Conservation (phyloP, 1,140 invertebrate genomes). For the Melanaphis sacchari region DNA sequence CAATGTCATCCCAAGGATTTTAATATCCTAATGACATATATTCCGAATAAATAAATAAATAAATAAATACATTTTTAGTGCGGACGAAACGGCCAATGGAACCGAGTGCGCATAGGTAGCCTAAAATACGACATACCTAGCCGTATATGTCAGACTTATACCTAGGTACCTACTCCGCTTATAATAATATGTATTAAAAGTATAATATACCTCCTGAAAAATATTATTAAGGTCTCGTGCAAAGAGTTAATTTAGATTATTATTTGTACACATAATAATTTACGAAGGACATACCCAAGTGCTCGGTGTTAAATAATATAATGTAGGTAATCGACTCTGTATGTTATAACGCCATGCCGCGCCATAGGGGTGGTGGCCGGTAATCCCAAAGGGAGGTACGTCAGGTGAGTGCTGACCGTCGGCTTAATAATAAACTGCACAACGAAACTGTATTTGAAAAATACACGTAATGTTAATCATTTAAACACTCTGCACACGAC, state of each 20-base stretch:
- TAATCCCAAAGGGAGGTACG: not conserved
- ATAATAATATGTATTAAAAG: not conserved
- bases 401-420: not conserved
- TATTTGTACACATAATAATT: not conserved
- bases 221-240: not conserved
- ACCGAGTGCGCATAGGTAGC: not conserved
- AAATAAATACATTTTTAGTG: not conserved
- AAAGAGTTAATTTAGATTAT: conserved; percentile 6
- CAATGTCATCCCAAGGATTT: not conserved
- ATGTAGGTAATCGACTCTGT: too few species aligned
- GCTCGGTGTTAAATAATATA: not conserved
- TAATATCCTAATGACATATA: not conserved
- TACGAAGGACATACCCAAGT: not conserved
- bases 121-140: not conserved
- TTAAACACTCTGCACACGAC: not conserved
- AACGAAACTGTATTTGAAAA: not conserved
- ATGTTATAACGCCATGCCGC: not conserved
- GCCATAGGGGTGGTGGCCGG: not conserved
- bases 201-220: not conserved
- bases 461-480: not conserved
- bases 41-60: not conserved
- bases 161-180: too few species aligned
- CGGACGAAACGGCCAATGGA: not conserved
- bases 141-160: too few species aligned
- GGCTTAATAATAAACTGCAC: not conserved